Base-by-base conservation (phyloP, 53 echinoderm and acorn worm species). In the Mesocentrotus franciscanus region DNA sequence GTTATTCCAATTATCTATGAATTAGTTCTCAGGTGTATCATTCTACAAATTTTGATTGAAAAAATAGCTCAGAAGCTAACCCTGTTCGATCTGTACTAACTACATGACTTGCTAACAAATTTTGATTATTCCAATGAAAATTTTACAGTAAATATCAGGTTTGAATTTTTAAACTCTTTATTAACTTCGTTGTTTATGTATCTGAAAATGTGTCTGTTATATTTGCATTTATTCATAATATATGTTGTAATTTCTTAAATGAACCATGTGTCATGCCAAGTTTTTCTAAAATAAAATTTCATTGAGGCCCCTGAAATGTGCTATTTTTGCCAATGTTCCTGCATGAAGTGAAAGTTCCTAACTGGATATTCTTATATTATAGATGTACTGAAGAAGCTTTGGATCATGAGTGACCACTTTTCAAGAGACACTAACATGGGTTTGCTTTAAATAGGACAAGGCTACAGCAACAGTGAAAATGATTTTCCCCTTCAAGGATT, bases 1-100 rank as follows among this genome's bases (percentile, higher is more conserved):
- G 33, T 35, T 79, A 79, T 79, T 35, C 36, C 79, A 79, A 36
- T 79, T 79, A 79, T 79, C 36, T 79, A 79, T 79, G 79, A 79
- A 79, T 79, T 27, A 79, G 79, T 79, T 36, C 79, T 79, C 16
- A 79, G 39, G 79, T 79, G 79, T 79, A 79, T 79, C 79, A 79
- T 35, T 79, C 34, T 35, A 79, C 34, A 35, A 10, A 79, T 79
- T 36, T 79, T 79, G 33, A 79, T 36, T 79, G 79, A 79, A 79
- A 79, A 79, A 79, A 36, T 35, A 79, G 79, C 79, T 79, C 24
- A 79, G 79, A 36, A 36, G 79, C 35, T 35, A 79, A 79, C 79
- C 36, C 16, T 79, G 79, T 13, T 79, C 35, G 36, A 79, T 79
- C 33, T 79, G 79, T 79, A 79, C 79, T 79, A 64, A 64, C 15